Evolutionary conservation across 2,888 invertebrate species (phyloP).

Genomic region (Mimachlamys varia): DNA sequence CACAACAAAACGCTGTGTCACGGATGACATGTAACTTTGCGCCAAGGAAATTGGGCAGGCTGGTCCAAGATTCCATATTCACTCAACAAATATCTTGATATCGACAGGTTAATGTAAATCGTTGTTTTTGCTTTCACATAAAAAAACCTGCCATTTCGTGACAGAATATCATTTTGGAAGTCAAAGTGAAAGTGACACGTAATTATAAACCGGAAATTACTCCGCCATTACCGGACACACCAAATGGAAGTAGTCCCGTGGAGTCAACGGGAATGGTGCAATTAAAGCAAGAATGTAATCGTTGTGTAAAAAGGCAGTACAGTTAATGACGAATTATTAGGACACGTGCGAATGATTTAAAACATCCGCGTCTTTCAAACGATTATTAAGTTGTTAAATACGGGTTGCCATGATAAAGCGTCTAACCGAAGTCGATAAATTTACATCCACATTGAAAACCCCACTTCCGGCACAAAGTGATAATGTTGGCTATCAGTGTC

Average conservation of each 20-base stretch:
- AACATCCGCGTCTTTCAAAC: conserved; percentile 23
- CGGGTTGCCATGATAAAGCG: conserved; percentile 24
- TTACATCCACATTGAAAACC: conserved; percentile 28
- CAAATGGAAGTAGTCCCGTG: not conserved
- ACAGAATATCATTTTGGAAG: not conserved
- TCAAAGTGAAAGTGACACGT: conserved; percentile 23
- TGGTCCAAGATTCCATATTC: not conserved
- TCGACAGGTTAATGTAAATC: not conserved
- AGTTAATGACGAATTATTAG: conserved; percentile 27
- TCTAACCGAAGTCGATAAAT: conserved; percentile 33
- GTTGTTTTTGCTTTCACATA: not conserved
- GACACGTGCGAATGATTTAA: conserved; percentile 23
- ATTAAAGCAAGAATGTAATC: not conserved
- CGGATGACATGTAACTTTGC: not conserved
- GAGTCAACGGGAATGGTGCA: not conserved
- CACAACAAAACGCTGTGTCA: not conserved
- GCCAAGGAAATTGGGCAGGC: not conserved
- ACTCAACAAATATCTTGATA: not conserved
- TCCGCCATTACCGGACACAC: not conserved
- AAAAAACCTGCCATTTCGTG: not conserved
- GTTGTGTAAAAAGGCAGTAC: not conserved
- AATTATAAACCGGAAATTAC: not conserved
- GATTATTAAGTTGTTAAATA: conserved; percentile 36
- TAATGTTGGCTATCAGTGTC: conserved; percentile 31
- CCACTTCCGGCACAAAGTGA: conserved; percentile 5